phyloP scores from a whole-genome alignment of 2,113 vertebrate species.

The Actenoides hombroni region DNA sequence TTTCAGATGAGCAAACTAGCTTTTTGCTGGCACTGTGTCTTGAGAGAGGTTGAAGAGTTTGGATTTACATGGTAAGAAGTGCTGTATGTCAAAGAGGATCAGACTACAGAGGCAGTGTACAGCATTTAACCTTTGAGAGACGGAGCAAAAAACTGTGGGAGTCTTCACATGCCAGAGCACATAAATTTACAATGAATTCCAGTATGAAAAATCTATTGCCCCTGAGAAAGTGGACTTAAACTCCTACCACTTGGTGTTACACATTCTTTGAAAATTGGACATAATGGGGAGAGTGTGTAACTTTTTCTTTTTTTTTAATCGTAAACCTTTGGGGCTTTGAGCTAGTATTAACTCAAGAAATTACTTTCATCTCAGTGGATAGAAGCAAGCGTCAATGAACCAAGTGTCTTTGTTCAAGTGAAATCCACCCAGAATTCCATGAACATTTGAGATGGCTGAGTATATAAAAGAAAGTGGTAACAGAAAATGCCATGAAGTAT shows the following conservation, averaged over 20 bases:
- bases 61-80: neutral
- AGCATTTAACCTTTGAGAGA: neutral
- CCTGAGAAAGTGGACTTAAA: neutral
- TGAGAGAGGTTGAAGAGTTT: neutral
- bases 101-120: neutral
- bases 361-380: neutral
- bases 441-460: neutral
- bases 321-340: neutral
- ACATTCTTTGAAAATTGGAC: neutral
- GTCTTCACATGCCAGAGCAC: neutral
- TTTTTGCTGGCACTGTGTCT: neutral
- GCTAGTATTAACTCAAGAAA: neutral
- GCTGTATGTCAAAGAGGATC: accelerated
- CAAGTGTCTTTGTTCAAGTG: neutral
- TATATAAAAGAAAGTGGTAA: neutral
- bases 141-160: neutral
- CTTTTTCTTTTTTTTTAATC: neutral
- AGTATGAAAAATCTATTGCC: neutral
- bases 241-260: neutral
- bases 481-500: neutral
- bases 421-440: neutral
- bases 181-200: neutral
- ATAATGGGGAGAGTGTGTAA: neutral
- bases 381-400: neutral
- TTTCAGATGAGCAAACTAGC: neutral